Conservation (phyloP, 2,113 vertebrate species). For the Corythaeola cristata region DNA sequence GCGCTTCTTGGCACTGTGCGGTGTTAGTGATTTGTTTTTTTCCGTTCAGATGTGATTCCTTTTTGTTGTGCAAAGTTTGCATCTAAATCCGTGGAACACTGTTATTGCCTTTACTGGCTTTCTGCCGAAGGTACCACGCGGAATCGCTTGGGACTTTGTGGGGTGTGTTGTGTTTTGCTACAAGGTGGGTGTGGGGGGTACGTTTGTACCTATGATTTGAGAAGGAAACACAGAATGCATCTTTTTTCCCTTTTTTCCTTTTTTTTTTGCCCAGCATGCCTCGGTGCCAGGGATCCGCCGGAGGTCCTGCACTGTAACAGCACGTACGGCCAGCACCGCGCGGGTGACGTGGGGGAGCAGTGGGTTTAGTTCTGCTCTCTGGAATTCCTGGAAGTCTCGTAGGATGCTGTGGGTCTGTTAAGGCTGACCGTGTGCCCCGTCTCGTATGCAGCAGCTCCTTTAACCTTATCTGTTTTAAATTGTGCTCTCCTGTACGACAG, state of each 20-base stretch:
- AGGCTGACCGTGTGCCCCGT: not conserved
- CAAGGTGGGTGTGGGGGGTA: not conserved
- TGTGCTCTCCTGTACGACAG: not conserved
- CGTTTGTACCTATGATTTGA: no score
- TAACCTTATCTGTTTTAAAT: slow-evolving; percentile 13
- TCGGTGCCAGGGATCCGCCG: not conserved
- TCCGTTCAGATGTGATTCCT: not conserved
- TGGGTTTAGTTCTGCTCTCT: not conserved
- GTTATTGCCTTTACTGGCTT: not conserved
- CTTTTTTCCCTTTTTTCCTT: not conserved
- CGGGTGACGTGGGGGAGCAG: not conserved
- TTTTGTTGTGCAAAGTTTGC: not conserved
- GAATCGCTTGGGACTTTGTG: not conserved
- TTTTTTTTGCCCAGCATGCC: not conserved
- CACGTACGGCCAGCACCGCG: rapidly evolving
- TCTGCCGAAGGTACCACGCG: not conserved
- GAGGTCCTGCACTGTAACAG: not conserved
- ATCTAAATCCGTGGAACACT: not conserved
- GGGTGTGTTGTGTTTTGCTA: rapidly evolving
- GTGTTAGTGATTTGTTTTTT: not conserved
- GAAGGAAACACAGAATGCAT: not conserved
- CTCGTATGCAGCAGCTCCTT: not conserved
- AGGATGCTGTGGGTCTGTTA: not conserved
- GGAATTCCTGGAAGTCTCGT: not conserved
- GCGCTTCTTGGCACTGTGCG: not conserved